These are phyloP conservation scores for Oryzias celebensis DNA, from an alignment of 2,113 vertebrate species.

Conservation along the genomic window DNA sequence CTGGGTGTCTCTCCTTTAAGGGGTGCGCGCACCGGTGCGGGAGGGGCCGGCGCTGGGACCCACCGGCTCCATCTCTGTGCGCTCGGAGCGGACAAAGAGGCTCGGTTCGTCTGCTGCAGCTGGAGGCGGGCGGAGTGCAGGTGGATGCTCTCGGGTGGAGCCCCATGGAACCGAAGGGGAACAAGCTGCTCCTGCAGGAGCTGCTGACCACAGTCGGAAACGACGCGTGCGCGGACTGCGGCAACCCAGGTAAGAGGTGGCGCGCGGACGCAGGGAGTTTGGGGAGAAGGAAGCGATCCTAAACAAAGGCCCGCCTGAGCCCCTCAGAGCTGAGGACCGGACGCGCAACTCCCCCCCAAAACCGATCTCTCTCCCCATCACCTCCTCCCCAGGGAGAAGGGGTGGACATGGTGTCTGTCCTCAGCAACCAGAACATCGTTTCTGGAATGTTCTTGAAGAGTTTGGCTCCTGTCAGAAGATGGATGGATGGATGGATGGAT, in stretches of 20 bases:
- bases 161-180: constrained; percentile 59
- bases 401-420: too few species aligned
- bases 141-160: constrained; percentile 49
- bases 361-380: too few species aligned
- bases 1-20: constrained; percentile 49
- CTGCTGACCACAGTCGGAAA: constrained; percentile 64
- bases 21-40: background rate
- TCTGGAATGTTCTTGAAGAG: too few species aligned
- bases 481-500: too few species aligned
- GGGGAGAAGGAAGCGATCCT: background rate
- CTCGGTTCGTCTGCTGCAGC: background rate
- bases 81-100: constrained; percentile 30
- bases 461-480: too few species aligned
- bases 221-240: constrained; percentile 72
- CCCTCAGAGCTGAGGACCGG: too few species aligned
- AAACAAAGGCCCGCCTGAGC: too few species aligned
- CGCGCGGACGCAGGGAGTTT: background rate
- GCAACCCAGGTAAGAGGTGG: constrained; percentile 66
- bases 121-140: constrained; percentile 32
- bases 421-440: too few species aligned
- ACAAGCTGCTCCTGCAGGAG: constrained; percentile 64
- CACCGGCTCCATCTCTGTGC: constrained; percentile 50
- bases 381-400: too few species aligned
- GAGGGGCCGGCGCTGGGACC: constrained; percentile 24
- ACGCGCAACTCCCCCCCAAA: too few species aligned